Conservation (phyloP, 2,888 invertebrate species). For the Herminia tarsipennalis region DNA sequence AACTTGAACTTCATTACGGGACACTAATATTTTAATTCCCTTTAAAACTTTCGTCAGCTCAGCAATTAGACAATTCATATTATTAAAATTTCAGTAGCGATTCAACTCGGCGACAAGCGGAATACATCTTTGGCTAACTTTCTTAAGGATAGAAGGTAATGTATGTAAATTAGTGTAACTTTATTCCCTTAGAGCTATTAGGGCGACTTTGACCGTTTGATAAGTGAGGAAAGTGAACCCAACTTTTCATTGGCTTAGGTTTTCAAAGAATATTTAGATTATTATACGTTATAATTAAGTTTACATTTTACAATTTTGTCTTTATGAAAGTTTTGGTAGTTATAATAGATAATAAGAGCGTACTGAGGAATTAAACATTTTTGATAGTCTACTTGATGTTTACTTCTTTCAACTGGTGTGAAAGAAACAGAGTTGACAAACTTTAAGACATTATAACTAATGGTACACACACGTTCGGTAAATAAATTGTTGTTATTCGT, state of each 20-base stretch:
- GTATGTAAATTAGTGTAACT: conserved; percentile 78
- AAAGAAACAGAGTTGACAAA: too few relatives aligned
- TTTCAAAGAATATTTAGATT: conserved; percentile 42
- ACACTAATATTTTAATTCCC: conserved; percentile 36
- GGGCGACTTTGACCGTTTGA: conserved; percentile 76
- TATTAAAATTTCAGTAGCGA: conserved; percentile 43
- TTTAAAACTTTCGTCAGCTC: conserved; percentile 33
- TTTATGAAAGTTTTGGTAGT: too few relatives aligned
- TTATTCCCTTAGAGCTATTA: conserved; percentile 74
- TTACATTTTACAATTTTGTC: neutral
- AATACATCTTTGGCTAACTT: conserved; percentile 55
- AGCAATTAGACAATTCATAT: conserved; percentile 43
- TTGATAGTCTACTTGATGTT: too few relatives aligned
- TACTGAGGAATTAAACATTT: too few relatives aligned
- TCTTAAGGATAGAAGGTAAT: conserved; percentile 72
- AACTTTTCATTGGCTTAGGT: conserved; percentile 56
- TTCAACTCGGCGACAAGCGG: conserved; percentile 40
- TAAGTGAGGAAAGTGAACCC: conserved; percentile 56
- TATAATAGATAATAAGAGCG: too few relatives aligned
- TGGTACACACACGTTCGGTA: too few relatives aligned
- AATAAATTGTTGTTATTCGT: too few relatives aligned
- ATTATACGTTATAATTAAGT: conserved; percentile 24
- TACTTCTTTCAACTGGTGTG: too few relatives aligned
- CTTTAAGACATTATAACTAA: too few relatives aligned
- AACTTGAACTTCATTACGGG: conserved; percentile 22